Percentiles rank a stretch among this genome's conserved stretches.
phyloP scores from a whole-genome alignment of 2,113 vertebrate genomes.

The Verasper variegatus region DNA sequence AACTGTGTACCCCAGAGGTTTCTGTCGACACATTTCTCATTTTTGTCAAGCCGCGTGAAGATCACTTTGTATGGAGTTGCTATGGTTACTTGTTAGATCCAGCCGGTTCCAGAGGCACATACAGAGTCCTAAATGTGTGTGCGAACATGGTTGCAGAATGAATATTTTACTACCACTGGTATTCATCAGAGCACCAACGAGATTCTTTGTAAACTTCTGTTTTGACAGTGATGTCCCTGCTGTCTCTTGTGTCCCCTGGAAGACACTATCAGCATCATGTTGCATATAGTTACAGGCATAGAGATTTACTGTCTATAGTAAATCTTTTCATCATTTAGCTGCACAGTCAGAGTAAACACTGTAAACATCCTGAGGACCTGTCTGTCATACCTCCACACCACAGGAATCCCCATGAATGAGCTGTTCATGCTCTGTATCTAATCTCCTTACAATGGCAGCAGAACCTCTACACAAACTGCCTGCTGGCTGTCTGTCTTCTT shows the following conservation, averaged over 20 bases:
- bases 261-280: not conserved
- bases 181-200: slow-evolving; percentile 31
- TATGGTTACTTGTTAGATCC: slow-evolving; percentile 76
- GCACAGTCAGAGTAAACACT: not conserved
- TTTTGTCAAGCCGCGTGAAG: slow-evolving; percentile 60
- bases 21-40: slow-evolving; percentile 65
- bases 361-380: not conserved
- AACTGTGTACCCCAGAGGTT: slow-evolving; percentile 62
- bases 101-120: slow-evolving; percentile 66
- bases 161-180: slow-evolving; percentile 52
- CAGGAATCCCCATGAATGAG: slow-evolving; percentile 30
- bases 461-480: slow-evolving; percentile 18
- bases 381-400: not conserved
- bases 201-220: slow-evolving; percentile 39
- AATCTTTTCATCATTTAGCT: not conserved
- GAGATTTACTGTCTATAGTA: not conserved
- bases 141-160: slow-evolving; percentile 46
- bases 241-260: not conserved
- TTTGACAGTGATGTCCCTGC: slow-evolving; percentile 10
- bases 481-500: not conserved
- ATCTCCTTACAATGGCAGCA: slow-evolving; percentile 35
- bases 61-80: slow-evolving; percentile 74
- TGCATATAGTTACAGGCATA: not conserved
- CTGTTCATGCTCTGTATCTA: slow-evolving; percentile 38
- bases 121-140: slow-evolving; percentile 61